Conservation (phyloP, 1,140 invertebrate genomes). For the Drosophila insularis region DNA sequence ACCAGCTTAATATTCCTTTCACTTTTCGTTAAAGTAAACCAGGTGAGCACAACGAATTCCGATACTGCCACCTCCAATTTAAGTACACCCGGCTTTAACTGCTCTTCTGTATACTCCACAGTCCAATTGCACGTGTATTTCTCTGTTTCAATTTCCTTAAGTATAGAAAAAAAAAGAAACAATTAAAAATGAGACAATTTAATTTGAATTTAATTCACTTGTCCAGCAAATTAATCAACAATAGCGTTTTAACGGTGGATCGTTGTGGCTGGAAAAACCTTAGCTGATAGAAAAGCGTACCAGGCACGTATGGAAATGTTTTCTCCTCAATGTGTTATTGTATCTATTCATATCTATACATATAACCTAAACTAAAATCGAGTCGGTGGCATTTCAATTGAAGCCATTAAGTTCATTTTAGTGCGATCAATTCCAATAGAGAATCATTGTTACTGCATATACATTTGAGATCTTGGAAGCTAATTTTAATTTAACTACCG, state of each 20-base stretch:
- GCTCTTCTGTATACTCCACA: slow-evolving; percentile 84
- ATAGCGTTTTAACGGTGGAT: background rate
- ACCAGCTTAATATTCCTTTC: slow-evolving; percentile 82
- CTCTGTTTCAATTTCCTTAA: slow-evolving; percentile 43
- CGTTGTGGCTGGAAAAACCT: background rate
- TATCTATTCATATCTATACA: slow-evolving; percentile 29
- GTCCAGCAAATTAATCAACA: slow-evolving; percentile 38
- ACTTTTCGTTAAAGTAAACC: slow-evolving; percentile 61
- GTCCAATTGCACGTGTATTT: slow-evolving; percentile 83
- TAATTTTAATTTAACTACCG: too few species aligned
- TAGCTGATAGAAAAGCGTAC: slow-evolving; percentile 32
- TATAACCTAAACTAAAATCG: slow-evolving; percentile 50
- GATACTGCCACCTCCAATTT: slow-evolving; percentile 85
- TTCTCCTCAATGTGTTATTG: slow-evolving; percentile 15
- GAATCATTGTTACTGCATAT: too few species aligned
- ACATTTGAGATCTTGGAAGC: too few species aligned
- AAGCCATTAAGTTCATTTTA: slow-evolving; percentile 26
- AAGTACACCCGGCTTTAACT: slow-evolving; percentile 84
- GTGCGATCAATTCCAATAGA: background rate
- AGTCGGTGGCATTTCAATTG: slow-evolving; percentile 40
- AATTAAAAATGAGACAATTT: background rate
- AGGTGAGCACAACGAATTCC: slow-evolving; percentile 73
- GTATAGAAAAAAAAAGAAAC: background rate
- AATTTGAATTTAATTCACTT: background rate
- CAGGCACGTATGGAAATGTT: slow-evolving; percentile 39